Percentiles rank a stretch among this genome's conserved stretches.
phyloP scores from a whole-genome alignment of 2,797 vertebrate genomes.

The Alosa sapidissima region DNA sequence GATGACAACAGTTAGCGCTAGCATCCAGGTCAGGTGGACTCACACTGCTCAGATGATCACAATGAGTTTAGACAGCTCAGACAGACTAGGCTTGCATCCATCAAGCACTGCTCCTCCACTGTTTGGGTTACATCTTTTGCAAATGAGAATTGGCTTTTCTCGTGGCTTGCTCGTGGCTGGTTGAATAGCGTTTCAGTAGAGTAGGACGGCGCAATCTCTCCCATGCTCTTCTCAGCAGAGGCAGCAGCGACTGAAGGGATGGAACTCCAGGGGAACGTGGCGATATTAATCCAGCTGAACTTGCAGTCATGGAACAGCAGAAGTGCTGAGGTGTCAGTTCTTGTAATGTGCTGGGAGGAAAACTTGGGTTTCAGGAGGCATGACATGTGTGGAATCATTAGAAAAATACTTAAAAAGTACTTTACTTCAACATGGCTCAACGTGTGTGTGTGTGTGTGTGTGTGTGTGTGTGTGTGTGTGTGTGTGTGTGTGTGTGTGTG shows the following conservation, averaged over 20 bases:
- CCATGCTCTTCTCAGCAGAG: neutral
- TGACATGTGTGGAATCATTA: neutral
- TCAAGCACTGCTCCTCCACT: neutral
- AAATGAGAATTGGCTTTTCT: neutral
- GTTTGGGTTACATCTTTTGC: neutral
- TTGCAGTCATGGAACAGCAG: neutral
- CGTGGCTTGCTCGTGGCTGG: neutral
- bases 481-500: neutral
- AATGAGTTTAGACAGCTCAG: neutral
- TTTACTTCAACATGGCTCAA: neutral
- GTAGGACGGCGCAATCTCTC: neutral
- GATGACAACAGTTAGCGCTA: neutral
- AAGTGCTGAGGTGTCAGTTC: neutral
- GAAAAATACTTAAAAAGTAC: neutral
- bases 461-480: neutral
- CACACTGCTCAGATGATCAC: neutral
- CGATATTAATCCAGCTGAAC: constrained; percentile 1
- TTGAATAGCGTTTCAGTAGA: neutral
- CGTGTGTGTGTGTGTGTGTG: neutral
- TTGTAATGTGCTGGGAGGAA: neutral
- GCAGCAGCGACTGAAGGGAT: neutral
- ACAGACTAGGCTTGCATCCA: neutral
- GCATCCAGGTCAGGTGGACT: neutral
- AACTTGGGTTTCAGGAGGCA: neutral
- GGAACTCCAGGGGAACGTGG: neutral